A percentile compares a stretch with the other conserved stretches of the same genome.
Conservation (phyloP, 2,888 invertebrate species). For the Laothoe populi region DNA sequence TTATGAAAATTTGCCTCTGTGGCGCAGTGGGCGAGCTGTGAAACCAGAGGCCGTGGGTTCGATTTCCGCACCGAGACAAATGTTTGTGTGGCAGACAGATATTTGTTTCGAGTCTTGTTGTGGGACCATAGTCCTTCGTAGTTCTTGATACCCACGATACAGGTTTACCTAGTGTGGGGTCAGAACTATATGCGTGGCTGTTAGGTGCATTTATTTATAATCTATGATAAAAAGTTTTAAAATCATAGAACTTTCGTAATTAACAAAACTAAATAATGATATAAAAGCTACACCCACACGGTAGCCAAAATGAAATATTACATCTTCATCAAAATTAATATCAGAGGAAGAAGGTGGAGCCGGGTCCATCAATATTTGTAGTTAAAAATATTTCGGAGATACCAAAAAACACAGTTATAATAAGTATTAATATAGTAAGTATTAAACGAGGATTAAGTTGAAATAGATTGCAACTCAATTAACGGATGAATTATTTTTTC, state of each 20-base stretch:
- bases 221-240: no score
- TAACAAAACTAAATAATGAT: conserved; percentile 64
- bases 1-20: no score
- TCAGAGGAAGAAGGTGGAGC: conserved; percentile 60
- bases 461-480: conserved; percentile 62
- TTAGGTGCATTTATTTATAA: no score
- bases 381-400: conserved; percentile 40
- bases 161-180: no score
- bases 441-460: conserved; percentile 41
- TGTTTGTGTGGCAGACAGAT: no score
- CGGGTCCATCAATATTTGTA: conserved; percentile 52
- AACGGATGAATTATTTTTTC: conserved; percentile 53
- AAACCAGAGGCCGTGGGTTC: no score
- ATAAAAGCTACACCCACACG: conserved; percentile 63
- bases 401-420: neutral
- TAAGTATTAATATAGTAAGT: neutral
- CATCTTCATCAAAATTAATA: conserved; percentile 64
- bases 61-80: no score
- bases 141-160: no score
- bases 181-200: no score
- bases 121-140: no score
- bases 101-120: no score
- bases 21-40: no score
- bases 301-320: conserved; percentile 68
- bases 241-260: conserved; percentile 1